phyloP scores from a whole-genome alignment of 1,140 invertebrate genomes.

The Drosophila neocordata region DNA sequence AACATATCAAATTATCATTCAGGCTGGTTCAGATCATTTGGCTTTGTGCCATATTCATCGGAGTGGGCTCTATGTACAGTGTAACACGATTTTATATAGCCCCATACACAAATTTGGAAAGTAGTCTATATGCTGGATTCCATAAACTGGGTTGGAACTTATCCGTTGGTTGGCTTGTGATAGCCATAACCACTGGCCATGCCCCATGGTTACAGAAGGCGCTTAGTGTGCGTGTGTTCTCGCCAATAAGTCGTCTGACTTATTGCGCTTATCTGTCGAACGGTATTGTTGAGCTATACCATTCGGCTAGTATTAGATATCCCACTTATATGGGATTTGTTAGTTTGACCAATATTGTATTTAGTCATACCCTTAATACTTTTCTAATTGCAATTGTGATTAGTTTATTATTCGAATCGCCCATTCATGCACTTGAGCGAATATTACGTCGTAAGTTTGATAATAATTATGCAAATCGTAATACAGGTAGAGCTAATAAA shows the following conservation, averaged over 20 bases:
- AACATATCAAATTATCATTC: conserved; percentile 83
- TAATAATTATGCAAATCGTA: background rate
- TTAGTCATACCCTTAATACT: conserved; percentile 85
- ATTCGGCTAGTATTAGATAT: conserved; percentile 84
- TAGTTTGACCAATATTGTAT: conserved; percentile 83
- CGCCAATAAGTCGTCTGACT: conserved; percentile 86
- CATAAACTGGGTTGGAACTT: conserved; percentile 87
- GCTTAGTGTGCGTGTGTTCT: conserved; percentile 85
- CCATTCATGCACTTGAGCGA: conserved; percentile 87
- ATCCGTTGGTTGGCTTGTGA: conserved; percentile 87
- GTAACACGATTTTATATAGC: conserved; percentile 86
- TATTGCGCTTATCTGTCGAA: conserved; percentile 88
- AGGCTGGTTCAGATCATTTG: conserved; percentile 84
- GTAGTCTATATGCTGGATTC: conserved; percentile 85
- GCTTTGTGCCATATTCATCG: conserved; percentile 84
- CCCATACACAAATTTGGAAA: conserved; percentile 85
- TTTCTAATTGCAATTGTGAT: conserved; percentile 86
- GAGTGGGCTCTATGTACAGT: conserved; percentile 85
- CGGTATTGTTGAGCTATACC: conserved; percentile 86
- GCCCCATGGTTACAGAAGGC: conserved; percentile 85
- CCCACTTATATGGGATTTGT: conserved; percentile 83
- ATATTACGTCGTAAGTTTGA: conserved; percentile 83
- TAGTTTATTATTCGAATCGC: conserved; percentile 88
- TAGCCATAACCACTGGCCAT: conserved; percentile 87
- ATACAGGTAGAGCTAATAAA: background rate